Evolutionary conservation across 2,888 invertebrate genomes (phyloP).

Genomic region (Spialia ferax): DNA sequence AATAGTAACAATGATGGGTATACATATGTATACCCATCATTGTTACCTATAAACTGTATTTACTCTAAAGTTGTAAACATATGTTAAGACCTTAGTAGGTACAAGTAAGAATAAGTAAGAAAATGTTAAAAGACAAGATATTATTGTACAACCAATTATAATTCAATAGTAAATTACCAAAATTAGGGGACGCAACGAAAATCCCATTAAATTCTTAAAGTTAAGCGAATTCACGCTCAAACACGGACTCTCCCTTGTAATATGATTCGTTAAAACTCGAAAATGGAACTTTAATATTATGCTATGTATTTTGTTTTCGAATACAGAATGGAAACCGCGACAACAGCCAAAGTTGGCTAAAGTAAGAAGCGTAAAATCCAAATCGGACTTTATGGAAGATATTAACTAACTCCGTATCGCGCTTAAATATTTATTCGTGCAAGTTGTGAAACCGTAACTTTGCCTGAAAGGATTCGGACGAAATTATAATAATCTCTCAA

Average conservation of each 20-base stretch:
- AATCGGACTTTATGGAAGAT: slow-evolving; percentile 39
- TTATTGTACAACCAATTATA: neutral
- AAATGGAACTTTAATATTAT: slow-evolving; percentile 28
- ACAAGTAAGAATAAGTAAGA: too few relatives aligned
- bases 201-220: neutral
- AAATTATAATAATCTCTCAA: slow-evolving; percentile 82
- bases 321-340: slow-evolving; percentile 27
- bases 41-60: too few relatives aligned
- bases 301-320: slow-evolving; percentile 24
- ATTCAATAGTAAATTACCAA: neutral
- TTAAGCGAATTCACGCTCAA: neutral
- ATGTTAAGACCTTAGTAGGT: too few relatives aligned
- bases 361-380: slow-evolving; percentile 40
- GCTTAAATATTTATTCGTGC: slow-evolving; percentile 68
- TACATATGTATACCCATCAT: too few relatives aligned
- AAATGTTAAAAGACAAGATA: too few relatives aligned
- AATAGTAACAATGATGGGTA: too few relatives aligned
- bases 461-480: slow-evolving; percentile 72
- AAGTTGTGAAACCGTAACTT: slow-evolving; percentile 68
- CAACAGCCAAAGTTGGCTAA: slow-evolving; percentile 19
- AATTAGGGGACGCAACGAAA: neutral
- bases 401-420: slow-evolving; percentile 48
- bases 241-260: neutral
- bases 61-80: too few relatives aligned
- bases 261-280: slow-evolving; percentile 15